phyloP scores from a whole-genome alignment of 2,797 vertebrate genomes.

The Macroramphosus scolopax region DNA sequence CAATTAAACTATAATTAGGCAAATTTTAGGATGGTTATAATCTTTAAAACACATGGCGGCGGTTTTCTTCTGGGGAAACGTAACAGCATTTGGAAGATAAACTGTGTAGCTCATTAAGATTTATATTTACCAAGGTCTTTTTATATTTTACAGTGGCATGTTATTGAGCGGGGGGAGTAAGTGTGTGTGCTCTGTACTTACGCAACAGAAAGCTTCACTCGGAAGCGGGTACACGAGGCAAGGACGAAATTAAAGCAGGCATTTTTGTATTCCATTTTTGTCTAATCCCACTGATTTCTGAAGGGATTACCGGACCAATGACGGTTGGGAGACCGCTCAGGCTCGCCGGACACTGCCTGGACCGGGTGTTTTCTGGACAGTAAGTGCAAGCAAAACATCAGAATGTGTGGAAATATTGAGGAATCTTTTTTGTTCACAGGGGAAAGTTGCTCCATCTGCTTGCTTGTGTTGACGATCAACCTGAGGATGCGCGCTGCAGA shows the following conservation, averaged over 20 bases:
- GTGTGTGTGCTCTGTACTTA: slow-evolving; percentile 54
- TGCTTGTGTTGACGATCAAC: neutral
- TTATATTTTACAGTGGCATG: slow-evolving; percentile 14
- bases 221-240: slow-evolving; percentile 35
- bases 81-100: too few relatives aligned
- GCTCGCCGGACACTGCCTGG: slow-evolving; percentile 38
- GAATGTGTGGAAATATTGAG: slow-evolving; percentile 1
- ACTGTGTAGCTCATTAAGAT: too few relatives aligned
- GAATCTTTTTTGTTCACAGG: slow-evolving; percentile 2
- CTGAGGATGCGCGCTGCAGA: slow-evolving; percentile 21
- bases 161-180: slow-evolving; percentile 10
- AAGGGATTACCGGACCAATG: slow-evolving; percentile 79
- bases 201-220: slow-evolving; percentile 67
- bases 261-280: slow-evolving; percentile 76
- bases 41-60: too few relatives aligned
- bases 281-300: slow-evolving; percentile 80
- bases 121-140: slow-evolving; percentile 2
- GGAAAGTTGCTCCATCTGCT: slow-evolving; percentile 27
- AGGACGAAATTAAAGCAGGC: slow-evolving; percentile 73
- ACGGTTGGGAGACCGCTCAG: slow-evolving; percentile 65
- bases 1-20: too few relatives aligned
- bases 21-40: too few relatives aligned
- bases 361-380: slow-evolving; percentile 27
- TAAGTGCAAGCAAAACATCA: slow-evolving; percentile 13
- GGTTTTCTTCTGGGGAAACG: too few relatives aligned